Evolutionary conservation across 2,113 vertebrate species (phyloP), one percentile per base, ranked within the genome.

Genomic region (Thalassoma bifasciatum): DNA sequence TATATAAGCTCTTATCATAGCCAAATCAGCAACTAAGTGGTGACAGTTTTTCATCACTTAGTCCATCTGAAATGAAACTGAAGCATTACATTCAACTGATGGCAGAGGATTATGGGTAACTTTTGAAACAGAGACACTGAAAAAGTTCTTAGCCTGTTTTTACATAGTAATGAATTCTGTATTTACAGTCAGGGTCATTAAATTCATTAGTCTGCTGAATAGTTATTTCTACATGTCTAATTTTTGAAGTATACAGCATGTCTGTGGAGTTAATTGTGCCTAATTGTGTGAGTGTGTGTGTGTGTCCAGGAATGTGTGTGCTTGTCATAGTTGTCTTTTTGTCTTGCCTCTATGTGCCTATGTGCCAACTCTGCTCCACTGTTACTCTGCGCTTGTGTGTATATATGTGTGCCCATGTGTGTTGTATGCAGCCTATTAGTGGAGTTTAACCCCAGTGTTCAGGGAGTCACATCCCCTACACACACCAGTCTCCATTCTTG

Each of bases 391-490:
- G 75, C 61, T 63, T 47, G 44, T 59, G 70, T 72, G 82, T 75
- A 59, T 42, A 38, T 61, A 66, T 72, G 80, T 76, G 63, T 70
- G 67, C 67, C 65, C 78, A 49, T 83, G 85, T 88, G 87, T 89
- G 84, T 82, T 89, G 82, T 88, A 65, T 70, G 82, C 82, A 69
- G 86, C 87, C 90, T 81, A 93, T 93, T 92, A 93, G 90, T 86
- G 81, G 76, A 90, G 89, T 93, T 93, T 93, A 93, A 93, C 91
- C 92, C 88, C 91, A 75, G 85, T 88, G 90, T 91, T 93, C 90
- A 87, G 87, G 82, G 90, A 92, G 90, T 92, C 92, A 86, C 81
- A 83, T 89, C 87, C 86, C 85, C 86, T 77, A 83, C 83, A 89
- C 89, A 77, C 89, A 87, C 86, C 76, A 88, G 82, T 81, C 86